Evolutionary conservation across 2,113 vertebrate genomes (phyloP), one percentile per base, ranked within the genome.

Genomic region (Aleadryas rufinucha): DNA sequence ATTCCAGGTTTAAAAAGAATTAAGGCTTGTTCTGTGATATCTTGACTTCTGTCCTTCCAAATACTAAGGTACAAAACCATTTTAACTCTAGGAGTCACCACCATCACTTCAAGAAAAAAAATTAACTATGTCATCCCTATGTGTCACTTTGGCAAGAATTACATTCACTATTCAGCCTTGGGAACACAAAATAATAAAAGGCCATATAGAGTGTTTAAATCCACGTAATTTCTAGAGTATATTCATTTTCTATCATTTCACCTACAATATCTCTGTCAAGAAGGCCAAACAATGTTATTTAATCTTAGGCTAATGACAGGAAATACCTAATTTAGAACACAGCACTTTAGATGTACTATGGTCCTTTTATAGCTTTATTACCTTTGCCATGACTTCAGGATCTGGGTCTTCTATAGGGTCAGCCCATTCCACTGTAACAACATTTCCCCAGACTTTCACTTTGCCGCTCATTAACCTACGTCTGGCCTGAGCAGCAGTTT

Each of bases 311-410:
- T 88, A 69, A 47, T 23, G 8, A 28, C 35, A 84, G 27, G 33
- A 75, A 89, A 37, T 28, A 84, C 41, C 37, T 84, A 59, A 45
- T 88, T 12, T 63, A 45, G 37, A 87, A 89, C 28, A 81, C 33
- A 50, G 35, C n/a, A 63, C n/a, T 86, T 79, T 13, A 77, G 54
- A 39, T 9, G 22, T 31, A 74, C 24, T 61, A 66, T 5, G 37
- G 47, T 77, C 69, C 42, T 41, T 21, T 37, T 74, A 53, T 0
- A 87, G 76, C 19, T 91, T 57, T 47, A 89, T 98, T 98, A 99
- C 99, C 99, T 99, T 99, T 87, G 99, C 98, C 99, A 99, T 99
- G 94, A 99, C 99, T 97, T 99, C 99, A 5, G 99, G 99, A 98
- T 99, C 99, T 2, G 99, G 99, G 96, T 99, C 99, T 98, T 99